Percentiles rank a stretch among this genome's conserved stretches.
phyloP scores from a whole-genome alignment of 1,140 invertebrate genomes.

The Glossosoma conforme region DNA sequence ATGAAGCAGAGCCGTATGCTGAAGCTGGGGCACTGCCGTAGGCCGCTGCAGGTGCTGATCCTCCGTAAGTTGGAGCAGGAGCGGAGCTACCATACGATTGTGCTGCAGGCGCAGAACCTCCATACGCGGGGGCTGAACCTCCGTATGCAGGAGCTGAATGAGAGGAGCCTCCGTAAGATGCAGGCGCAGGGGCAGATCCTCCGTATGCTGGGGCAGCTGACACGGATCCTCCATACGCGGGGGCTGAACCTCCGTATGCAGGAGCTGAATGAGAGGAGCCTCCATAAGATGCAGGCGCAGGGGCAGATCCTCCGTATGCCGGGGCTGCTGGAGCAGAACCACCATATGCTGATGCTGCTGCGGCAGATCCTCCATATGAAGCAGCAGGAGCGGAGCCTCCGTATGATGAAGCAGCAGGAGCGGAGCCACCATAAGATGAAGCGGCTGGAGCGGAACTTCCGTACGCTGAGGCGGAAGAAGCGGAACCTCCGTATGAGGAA shows the following conservation, averaged over 20 bases:
- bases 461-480: background rate
- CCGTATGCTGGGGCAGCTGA: constrained; percentile 12
- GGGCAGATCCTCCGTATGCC: constrained; percentile 9
- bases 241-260: constrained; percentile 6
- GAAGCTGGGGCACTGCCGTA: background rate
- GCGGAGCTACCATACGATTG: constrained; percentile 6
- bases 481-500: constrained; percentile 14
- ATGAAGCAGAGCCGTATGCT: constrained; percentile 4
- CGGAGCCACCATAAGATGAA: background rate
- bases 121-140: background rate
- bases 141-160: constrained; percentile 2
- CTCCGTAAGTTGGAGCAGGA: constrained; percentile 6
- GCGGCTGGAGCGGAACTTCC: constrained; percentile 1
- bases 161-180: constrained; percentile 6
- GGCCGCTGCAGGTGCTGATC: background rate
- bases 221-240: background rate
- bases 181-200: background rate
- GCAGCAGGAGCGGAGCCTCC: constrained; percentile 1
- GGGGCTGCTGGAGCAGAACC: constrained; percentile 13
- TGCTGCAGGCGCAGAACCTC: constrained; percentile 7
- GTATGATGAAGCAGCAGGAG: constrained; percentile 12
- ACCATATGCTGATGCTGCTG: constrained; percentile 1
- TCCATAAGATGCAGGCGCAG: background rate
- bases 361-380: background rate
- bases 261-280: constrained; percentile 1